These are phyloP conservation scores for Callipepla californica DNA, from an alignment of 2,113 vertebrate genomes.

Conservation along the genomic window DNA sequence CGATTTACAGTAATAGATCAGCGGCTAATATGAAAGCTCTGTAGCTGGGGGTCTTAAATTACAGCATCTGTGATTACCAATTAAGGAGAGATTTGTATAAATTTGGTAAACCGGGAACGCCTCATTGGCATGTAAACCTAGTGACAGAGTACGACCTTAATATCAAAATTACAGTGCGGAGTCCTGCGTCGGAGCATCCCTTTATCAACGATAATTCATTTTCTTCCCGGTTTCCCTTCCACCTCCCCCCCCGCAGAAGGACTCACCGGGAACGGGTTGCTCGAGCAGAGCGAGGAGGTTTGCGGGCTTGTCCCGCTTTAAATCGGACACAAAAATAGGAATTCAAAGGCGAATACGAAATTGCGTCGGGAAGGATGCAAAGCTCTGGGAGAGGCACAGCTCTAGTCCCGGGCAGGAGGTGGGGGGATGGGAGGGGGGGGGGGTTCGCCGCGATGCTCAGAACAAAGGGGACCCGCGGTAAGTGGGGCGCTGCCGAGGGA, in stretches of 20 bases:
- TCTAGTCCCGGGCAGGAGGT: neutral
- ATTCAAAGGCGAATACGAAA: neutral
- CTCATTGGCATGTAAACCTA: conserved; percentile 84
- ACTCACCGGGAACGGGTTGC: neutral
- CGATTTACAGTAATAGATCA: conserved; percentile 84
- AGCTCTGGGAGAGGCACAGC: neutral
- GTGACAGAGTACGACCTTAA: conserved; percentile 78
- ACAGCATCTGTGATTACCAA: conserved; percentile 90
- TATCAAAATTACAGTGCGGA: conserved; percentile 74
- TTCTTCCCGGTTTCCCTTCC: neutral
- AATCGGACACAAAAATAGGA: neutral
- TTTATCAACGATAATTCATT: conserved; percentile 8
- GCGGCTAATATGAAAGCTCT: conserved; percentile 86
- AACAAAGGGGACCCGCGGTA: conserved; percentile 16
- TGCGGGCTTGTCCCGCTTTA: neutral
- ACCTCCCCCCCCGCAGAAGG: neutral
- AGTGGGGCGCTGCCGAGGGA: neutral
- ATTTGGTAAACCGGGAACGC: conserved; percentile 85
- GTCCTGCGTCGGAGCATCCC: conserved; percentile 56
- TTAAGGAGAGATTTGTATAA: conserved; percentile 94
- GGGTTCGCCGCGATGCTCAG: neutral
- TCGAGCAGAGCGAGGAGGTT: neutral
- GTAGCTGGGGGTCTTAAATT: conserved; percentile 89
- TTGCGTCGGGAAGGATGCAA: neutral
- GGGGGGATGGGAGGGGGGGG: neutral